Conservation (phyloP, 2,113 vertebrate genomes). For the Tachuris rubrigastra region DNA sequence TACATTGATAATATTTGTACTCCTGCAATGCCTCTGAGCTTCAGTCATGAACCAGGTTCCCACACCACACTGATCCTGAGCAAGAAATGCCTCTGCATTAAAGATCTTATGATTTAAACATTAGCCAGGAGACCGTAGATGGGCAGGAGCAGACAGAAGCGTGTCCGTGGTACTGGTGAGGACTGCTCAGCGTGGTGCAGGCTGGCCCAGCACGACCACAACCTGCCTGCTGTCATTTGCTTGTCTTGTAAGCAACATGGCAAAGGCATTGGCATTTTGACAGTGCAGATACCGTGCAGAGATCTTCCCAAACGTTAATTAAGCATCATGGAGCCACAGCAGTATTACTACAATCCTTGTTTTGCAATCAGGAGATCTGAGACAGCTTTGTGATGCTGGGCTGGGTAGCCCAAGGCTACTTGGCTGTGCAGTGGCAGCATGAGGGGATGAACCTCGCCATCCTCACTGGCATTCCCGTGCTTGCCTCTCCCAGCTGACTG, state of each 20-base stretch:
- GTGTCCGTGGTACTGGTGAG: neutral
- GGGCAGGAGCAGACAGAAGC: neutral
- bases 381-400: neutral
- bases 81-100: neutral
- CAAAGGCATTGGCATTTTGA: constrained; percentile 1
- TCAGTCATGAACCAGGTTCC: neutral
- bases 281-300: neutral
- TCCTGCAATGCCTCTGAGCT: neutral
- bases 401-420: constrained; percentile 20
- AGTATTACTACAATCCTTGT: neutral
- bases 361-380: neutral
- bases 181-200: neutral
- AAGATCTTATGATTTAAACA: constrained; percentile 25
- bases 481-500: neutral
- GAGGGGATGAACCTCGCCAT: neutral
- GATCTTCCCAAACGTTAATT: neutral
- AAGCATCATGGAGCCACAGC: neutral
- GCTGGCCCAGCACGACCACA: neutral
- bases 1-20: neutral
- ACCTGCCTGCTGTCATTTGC: neutral
- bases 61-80: neutral
- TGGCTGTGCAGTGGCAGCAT: neutral
- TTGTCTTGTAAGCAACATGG: neutral
- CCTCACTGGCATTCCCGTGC: neutral
- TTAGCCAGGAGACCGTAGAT: neutral